Base-by-base conservation (phyloP, 2,888 invertebrate genomes). In the Portevinia maculata region DNA sequence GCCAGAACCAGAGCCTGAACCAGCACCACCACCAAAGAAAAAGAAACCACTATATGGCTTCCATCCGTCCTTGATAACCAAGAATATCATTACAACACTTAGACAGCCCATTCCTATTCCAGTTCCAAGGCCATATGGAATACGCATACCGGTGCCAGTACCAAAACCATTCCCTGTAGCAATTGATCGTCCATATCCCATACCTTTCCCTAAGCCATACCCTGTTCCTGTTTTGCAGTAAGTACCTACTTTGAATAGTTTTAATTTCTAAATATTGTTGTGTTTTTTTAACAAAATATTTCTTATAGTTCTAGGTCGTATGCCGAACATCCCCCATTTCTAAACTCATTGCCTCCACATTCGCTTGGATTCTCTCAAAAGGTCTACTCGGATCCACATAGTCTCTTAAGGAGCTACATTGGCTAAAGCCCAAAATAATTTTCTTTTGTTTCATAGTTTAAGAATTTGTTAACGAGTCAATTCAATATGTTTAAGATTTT, bases 21-120 rank as follows among this genome's bases (percentile, higher is more conserved):
- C 85, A 1, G 86, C 85, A 34, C 85, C 81, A n/a, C 87, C 59
- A 60, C 85, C 50, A 67, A 60, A 53, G 1, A 52, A 46, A 15
- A 67, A 73, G 28, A 73, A 48, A 24, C 65, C 69, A 0, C 15
- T 53, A 13, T 73, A 15, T 11, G 64, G 64, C 13, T 30, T 57
- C 13, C 55, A 50, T 15, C 65, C 52, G 5, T 59, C 76, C 1
- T 17, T 24, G 19, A 44, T 78, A 8, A 76, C 76, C 7, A 83
- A 73, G 13, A 73, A 65, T 15, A 71, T 83, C n/a, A 34, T 57
- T 9, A 65, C 64, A 3, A 74, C 74, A n/a, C 39, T 76, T 6
- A 39, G 83, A 17, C 83, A 83, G 30, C 71, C 76, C 4, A 28
- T 78, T 5, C 67, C 83, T 15, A 50, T 78, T n/a, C 59, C 83